Base-by-base conservation (phyloP, 2,113 vertebrate species). In the Tenebrosternarchus preto region DNA sequence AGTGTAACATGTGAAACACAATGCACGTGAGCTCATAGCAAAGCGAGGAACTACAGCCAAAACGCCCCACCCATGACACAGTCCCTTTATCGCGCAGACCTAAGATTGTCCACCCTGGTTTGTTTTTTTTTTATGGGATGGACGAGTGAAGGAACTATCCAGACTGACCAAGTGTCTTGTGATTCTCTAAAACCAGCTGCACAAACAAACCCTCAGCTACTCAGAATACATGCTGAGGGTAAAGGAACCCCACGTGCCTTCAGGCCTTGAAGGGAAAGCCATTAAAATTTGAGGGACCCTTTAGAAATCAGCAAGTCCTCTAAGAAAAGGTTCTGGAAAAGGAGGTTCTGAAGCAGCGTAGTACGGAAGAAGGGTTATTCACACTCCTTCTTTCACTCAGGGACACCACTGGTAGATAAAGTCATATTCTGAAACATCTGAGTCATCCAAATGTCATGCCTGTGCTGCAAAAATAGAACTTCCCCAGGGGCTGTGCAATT, bases 101-200 rank as follows among this genome's bases (percentile, higher is more conserved):
- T n/a, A n/a, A n/a, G n/a, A n/a, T n/a, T n/a, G n/a, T n/a, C n/a
- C n/a, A n/a, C n/a, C n/a, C n/a, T 24, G 53, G 9, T 36, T 53
- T 60, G 9, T 22, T 29, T 36, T n/a, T 25, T 50, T 36, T 71
- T 72, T 61, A 81, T 61, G 36, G 36, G 46, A 24, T 66, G 5
- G 12, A 66, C 24, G 61, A 55, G 31, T 70, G 46, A 33, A 50
- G 27, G 36, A 70, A 25, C 61, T 60, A 70, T 60, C 39, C 56
- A 8, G 74, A 60, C 61, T 84, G 79, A 82, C 24, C 4, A 39
- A 39, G 24, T 77, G 72, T 76, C 73, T 64, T 63, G 53, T 46
- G 33, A 76, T 29, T 0, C 25, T 36, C 50, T 50, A 55, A 27
- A 68, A 11, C 73, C 82, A 86, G 72, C 85, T 86, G 85, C 60